Conservation (phyloP, 2,113 vertebrate species). For the Rhynchopsitta pachyrhyncha region DNA sequence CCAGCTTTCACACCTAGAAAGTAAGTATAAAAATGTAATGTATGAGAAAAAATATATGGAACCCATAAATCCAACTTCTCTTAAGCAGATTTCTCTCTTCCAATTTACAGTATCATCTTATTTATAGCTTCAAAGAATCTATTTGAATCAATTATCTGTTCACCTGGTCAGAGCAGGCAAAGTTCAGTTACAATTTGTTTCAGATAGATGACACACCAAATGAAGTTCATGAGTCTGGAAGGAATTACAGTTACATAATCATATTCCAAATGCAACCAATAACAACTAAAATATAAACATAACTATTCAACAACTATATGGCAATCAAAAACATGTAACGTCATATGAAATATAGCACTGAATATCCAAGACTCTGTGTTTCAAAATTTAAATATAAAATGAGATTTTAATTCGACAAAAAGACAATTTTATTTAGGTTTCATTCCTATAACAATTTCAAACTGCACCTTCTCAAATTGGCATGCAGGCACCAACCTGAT, state of each 20-base stretch:
- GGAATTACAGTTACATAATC: neutral
- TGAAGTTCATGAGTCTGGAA: neutral
- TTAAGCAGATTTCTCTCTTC: neutral
- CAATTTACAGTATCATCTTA: neutral
- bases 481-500: neutral
- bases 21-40: neutral
- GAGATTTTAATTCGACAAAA: neutral
- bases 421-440: neutral
- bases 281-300: neutral
- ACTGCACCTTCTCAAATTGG: neutral
- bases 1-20: constrained; percentile 83
- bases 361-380: neutral
- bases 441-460: neutral
- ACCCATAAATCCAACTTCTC: neutral
- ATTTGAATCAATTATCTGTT: neutral
- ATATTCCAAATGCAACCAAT: neutral
- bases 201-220: neutral
- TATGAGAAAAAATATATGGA: neutral
- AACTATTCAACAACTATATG: neutral
- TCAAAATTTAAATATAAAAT: neutral
- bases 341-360: neutral
- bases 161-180: neutral
- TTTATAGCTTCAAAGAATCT: neutral
- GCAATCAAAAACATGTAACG: neutral
- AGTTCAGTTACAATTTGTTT: neutral